phyloP scores from a whole-genome alignment of 2,797 vertebrate species.

The Garrulus glandarius region DNA sequence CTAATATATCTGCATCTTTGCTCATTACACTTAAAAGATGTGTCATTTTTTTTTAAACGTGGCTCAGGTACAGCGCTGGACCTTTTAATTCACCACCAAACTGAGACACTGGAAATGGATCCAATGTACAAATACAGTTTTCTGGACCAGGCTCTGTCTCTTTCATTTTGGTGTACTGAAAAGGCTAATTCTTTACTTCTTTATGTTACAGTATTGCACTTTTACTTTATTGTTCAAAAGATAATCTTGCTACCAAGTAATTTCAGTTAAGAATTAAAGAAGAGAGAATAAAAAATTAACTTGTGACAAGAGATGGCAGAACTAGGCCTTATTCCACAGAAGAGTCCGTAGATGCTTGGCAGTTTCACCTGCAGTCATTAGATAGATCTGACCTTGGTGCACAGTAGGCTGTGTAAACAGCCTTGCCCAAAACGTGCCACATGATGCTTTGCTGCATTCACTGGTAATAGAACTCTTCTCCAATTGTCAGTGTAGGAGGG shows the following conservation, averaged over 20 bases:
- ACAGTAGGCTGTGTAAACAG: not conserved
- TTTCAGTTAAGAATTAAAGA: not conserved
- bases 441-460: not conserved
- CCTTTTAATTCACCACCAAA: not conserved
- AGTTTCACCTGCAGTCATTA: not conserved
- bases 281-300: not conserved
- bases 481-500: not conserved
- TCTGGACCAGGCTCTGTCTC: not conserved
- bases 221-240: not conserved
- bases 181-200: not conserved
- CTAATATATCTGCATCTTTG: not conserved
- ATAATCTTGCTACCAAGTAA: not conserved
- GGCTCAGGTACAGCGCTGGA: not conserved
- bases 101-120: not conserved
- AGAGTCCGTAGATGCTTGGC: not conserved
- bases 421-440: not conserved
- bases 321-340: not conserved
- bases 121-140: not conserved
- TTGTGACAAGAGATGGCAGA: not conserved
- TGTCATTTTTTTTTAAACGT: not conserved
- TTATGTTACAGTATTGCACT: not conserved
- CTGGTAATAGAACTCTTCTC: not conserved
- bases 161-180: not conserved
- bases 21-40: not conserved
- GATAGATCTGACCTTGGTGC: not conserved